These are phyloP conservation scores for Circaetus gallicus DNA, from an alignment of 2,113 vertebrate species.

Conservation along the genomic window DNA sequence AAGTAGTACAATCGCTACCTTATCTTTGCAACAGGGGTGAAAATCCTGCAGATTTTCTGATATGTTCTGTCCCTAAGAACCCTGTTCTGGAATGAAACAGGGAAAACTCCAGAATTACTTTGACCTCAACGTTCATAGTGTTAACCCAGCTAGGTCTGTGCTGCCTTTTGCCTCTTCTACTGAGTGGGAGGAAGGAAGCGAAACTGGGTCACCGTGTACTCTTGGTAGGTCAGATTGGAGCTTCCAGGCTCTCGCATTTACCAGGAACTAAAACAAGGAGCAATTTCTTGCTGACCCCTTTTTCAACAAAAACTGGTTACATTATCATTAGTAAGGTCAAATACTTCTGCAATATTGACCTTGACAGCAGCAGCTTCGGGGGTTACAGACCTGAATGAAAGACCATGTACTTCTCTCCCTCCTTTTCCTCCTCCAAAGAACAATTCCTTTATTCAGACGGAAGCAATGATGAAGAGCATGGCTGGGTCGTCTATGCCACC, in stretches of 20 bases:
- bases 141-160: not conserved
- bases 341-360: not conserved
- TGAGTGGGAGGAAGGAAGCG: not conserved
- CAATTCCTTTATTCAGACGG: not conserved
- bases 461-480: not conserved
- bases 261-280: not conserved
- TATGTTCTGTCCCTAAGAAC: not conserved
- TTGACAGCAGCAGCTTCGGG: not conserved
- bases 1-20: not conserved
- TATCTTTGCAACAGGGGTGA: not conserved
- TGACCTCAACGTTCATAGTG: not conserved
- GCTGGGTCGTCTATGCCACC: not conserved
- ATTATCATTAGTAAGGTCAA: not conserved
- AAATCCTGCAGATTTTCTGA: not conserved
- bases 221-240: not conserved
- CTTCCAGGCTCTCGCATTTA: not conserved
- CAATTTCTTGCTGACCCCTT: not conserved
- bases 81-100: not conserved
- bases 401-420: not conserved
- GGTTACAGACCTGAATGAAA: not conserved
- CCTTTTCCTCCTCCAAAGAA: not conserved
- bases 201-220: not conserved
- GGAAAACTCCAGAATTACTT: not conserved
- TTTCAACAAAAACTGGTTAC: not conserved
- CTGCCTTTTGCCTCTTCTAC: not conserved